Percentiles rank a stretch among this genome's conserved stretches.
phyloP scores from a whole-genome alignment of 2,797 vertebrate genomes.

The Sebastes minor region DNA sequence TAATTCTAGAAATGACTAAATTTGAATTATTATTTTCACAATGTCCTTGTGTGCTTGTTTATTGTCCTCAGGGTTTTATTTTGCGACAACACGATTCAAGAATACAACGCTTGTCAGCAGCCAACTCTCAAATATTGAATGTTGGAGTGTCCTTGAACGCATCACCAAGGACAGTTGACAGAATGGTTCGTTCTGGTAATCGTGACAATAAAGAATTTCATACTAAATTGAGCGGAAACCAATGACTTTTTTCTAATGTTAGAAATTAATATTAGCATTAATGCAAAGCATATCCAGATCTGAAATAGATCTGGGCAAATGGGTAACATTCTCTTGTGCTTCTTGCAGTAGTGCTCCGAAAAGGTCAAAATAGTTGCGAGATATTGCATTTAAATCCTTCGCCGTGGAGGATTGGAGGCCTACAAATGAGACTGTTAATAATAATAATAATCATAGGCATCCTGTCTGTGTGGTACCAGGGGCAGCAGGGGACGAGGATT shows the following conservation, averaged over 20 bases:
- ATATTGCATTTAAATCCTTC: constrained; percentile 30
- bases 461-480: constrained; percentile 12
- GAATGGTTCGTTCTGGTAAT: not conserved
- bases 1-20: not conserved
- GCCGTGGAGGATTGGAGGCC: not conserved
- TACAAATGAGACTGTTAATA: constrained; percentile 37
- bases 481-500: constrained; percentile 20
- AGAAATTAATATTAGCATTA: not conserved
- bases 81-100: not conserved
- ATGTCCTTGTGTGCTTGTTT: not conserved
- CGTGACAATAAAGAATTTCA: not conserved
- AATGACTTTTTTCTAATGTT: not conserved
- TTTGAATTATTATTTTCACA: not conserved
- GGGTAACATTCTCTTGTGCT: not conserved
- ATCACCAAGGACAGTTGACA: constrained; percentile 14
- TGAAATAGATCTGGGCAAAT: not conserved
- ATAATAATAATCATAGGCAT: not conserved
- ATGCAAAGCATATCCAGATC: constrained; percentile 4
- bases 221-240: not conserved
- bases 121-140: not conserved
- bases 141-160: constrained; percentile 20
- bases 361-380: constrained; percentile 16
- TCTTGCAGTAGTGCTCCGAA: not conserved
- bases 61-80: not conserved
- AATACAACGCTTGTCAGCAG: not conserved